phyloP scores from a whole-genome alignment of 2,888 invertebrate genomes.

The Lasioglossum calceatum region DNA sequence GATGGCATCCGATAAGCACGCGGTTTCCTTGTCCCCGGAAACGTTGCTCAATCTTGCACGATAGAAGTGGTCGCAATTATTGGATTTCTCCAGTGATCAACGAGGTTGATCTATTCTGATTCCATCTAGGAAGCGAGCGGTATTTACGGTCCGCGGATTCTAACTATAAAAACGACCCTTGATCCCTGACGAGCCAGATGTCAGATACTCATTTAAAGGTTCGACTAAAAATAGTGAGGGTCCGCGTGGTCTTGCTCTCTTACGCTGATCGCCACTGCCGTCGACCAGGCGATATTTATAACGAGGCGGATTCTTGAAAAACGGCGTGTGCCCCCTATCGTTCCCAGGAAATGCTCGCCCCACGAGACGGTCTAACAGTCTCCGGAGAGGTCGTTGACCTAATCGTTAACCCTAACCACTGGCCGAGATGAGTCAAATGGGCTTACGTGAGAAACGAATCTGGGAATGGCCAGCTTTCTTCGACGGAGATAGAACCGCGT shows the following conservation, averaged over 20 bases:
- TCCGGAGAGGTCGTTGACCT: slow-evolving; percentile 7
- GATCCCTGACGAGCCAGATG: slow-evolving; percentile 56
- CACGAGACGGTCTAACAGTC: not conserved
- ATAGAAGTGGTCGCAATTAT: slow-evolving; percentile 30
- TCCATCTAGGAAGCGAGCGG: slow-evolving; percentile 46
- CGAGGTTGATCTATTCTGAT: slow-evolving; percentile 59
- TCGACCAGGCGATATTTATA: slow-evolving; percentile 42
- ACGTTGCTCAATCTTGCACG: slow-evolving; percentile 21
- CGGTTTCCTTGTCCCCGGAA: slow-evolving; percentile 12
- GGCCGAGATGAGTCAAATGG: slow-evolving; percentile 16
- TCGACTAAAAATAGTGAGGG: slow-evolving; percentile 58
- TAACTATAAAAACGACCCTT: slow-evolving; percentile 62
- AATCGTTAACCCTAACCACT: slow-evolving; percentile 4
- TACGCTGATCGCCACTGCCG: slow-evolving; percentile 7
- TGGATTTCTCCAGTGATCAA: slow-evolving; percentile 33
- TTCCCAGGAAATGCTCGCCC: not conserved
- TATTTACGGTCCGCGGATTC: slow-evolving; percentile 49
- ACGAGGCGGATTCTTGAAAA: slow-evolving; percentile 36
- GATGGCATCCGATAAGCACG: not conserved
- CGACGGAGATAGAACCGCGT: not conserved
- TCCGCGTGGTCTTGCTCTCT: slow-evolving; percentile 15
- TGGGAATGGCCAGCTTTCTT: not conserved
- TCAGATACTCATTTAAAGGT: slow-evolving; percentile 62
- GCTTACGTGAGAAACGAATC: slow-evolving; percentile 19
- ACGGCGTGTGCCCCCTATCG: not conserved